Percentiles rank a stretch among this genome's conserved stretches.
Conservation (phyloP, 2,888 invertebrate species). For the Blastobasis adustella region DNA sequence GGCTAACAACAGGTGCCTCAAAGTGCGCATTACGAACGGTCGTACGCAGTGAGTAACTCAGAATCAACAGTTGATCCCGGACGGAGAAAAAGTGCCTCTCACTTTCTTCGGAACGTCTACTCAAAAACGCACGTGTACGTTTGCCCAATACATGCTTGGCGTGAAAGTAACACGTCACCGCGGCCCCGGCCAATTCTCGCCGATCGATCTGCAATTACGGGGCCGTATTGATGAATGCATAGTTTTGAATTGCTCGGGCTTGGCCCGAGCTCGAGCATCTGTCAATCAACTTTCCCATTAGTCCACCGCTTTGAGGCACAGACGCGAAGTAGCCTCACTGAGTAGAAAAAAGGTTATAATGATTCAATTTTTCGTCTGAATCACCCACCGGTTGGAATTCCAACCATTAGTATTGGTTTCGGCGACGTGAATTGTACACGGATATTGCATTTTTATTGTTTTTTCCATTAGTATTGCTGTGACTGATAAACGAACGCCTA, state of each 20-base stretch:
- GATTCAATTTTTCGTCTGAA: neutral
- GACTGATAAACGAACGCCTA: too few relatives aligned
- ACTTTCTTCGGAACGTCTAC: conserved; percentile 53
- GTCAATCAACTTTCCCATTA: conserved; percentile 43
- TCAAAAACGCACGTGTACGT: conserved; percentile 44
- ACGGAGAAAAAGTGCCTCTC: conserved; percentile 60
- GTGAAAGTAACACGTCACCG: conserved; percentile 57
- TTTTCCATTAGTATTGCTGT: too few relatives aligned
- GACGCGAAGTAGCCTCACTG: too few relatives aligned
- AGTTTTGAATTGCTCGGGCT: conserved; percentile 17
- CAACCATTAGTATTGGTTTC: too few relatives aligned
- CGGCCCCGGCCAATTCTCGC: conserved; percentile 29
- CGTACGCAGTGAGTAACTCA: conserved; percentile 50
- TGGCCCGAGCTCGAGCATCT: conserved; percentile 12
- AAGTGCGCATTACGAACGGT: conserved; percentile 17
- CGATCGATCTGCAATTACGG: conserved; percentile 29
- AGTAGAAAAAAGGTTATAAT: neutral
- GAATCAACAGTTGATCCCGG: too few relatives aligned
- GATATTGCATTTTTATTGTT: too few relatives aligned
- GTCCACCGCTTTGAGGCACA: conserved; percentile 20
- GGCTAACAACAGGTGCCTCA: too few relatives aligned
- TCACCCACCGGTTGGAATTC: too few relatives aligned
- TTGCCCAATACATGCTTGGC: conserved; percentile 10
- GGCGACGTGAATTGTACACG: too few relatives aligned
- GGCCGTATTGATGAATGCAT: conserved; percentile 11